These are phyloP conservation scores for Eumeta japonica DNA, from an alignment of 1,140 invertebrate genomes.

Conservation along the genomic window DNA sequence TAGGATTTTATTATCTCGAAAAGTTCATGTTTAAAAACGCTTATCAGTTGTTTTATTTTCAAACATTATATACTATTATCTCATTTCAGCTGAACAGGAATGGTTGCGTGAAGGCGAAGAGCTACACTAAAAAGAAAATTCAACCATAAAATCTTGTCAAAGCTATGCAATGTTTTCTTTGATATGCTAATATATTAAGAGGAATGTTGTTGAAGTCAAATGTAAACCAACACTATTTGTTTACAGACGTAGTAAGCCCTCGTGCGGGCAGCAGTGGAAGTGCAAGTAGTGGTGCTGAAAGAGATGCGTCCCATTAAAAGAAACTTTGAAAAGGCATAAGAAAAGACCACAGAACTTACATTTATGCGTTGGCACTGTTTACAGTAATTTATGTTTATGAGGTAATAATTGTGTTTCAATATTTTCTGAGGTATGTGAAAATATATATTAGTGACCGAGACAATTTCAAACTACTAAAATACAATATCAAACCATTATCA, in stretches of 20 bases:
- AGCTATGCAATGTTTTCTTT: slow-evolving; percentile 32
- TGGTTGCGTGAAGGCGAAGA: slow-evolving; percentile 50
- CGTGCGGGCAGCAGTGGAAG: slow-evolving; percentile 52
- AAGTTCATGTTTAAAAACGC: too few species aligned
- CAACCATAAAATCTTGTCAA: slow-evolving; percentile 43
- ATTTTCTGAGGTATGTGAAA: too few species aligned
- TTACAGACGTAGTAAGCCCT: slow-evolving; percentile 36
- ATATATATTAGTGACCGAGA: too few species aligned
- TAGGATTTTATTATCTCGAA: too few species aligned
- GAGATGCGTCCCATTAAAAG: slow-evolving; percentile 49
- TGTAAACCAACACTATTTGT: too few species aligned
- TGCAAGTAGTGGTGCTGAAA: slow-evolving; percentile 51
- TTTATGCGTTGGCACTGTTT: too few species aligned
- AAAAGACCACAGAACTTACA: slow-evolving; percentile 40
- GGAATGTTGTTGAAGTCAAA: too few species aligned
- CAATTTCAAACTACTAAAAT: too few species aligned
- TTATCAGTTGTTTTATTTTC: slow-evolving; percentile 4
- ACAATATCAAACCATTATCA: too few species aligned
- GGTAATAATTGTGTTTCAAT: too few species aligned
- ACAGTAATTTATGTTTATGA: too few species aligned
- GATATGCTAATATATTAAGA: background rate
- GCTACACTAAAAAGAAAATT: slow-evolving; percentile 42
- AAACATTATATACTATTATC: slow-evolving; percentile 4
- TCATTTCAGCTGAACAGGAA: slow-evolving; percentile 42
- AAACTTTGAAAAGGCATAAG: slow-evolving; percentile 50